Evolutionary conservation across 2,888 invertebrate genomes (phyloP), one percentile per base, ranked within the genome.

Genomic region (Tenodera sinensis): DNA sequence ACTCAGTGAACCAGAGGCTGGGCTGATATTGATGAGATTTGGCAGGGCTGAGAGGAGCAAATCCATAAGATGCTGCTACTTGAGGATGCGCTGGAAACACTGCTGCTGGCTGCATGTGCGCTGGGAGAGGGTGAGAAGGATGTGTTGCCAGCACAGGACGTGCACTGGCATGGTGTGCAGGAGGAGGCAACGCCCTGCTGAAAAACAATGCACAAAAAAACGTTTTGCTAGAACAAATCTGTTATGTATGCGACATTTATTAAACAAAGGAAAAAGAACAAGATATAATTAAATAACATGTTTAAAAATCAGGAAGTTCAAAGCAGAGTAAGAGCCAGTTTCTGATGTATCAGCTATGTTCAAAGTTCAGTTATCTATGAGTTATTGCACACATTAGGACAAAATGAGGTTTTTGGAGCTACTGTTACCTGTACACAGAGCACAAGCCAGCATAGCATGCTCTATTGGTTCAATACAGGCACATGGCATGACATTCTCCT

Each of bases 121-220:
- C 97, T 30, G 94, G 94, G 92, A 97, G 93, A 85, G 97, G 97
- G 93, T 97, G 97, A 87, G 96, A 95, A 90, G 97, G 95, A 93
- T 96, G 95, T 91, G 95, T 94, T 86, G 95, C 95, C 93, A 95
- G 93, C 91, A 95, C 94, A 88, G 95, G 95, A 92, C 96, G 94
- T 88, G 97, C 97, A 92, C 96, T 96, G 91, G 96, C 96, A 94
- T 97, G 97, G 93, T 97, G 98, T 28, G 98, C 97, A 87, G 97
- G 96, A 15, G 98, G 97, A 86, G 97, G 97, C 83, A 97, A 93
- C 90, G 95, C 95, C 91, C 96, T 94, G 92, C 94, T 94, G 93
- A 92, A 93, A 93, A 85, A 89, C 83, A 88, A 9, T 42, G n/a
- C 71, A 90, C 42, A 83, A 82, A 15, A 54, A 30, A 30, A 71